Evolutionary conservation across 2,113 vertebrate genomes (phyloP), one percentile per base, ranked within the genome.

Genomic region (Alaudala cheleensis): DNA sequence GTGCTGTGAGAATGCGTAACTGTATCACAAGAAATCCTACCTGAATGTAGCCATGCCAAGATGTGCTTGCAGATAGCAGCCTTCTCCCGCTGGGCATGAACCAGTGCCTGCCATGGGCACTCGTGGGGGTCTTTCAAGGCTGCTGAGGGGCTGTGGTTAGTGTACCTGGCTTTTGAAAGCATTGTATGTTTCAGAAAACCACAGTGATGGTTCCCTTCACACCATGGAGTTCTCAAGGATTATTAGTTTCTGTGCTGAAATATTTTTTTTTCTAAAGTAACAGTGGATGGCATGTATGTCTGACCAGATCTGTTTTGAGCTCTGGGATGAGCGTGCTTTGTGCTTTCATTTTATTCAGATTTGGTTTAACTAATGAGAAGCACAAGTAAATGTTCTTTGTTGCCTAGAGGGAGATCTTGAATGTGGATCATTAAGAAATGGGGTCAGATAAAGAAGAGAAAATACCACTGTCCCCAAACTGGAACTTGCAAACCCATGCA

Each of bases 351-450:
- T 95, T 91, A 87, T 96, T 96, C 72, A 31, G 81, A 45, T 95
- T 94, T 60, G 72, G 61, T 91, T 93, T 95, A 95, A 87, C 65
- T 95, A 93, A 94, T 93, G 66, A 91, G 89, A 92, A 95, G 94
- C 83, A 76, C 72, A 87, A 92, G 89, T 96, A 96, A 93, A 95
- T 95, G 96, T 84, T 96, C 80, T 83, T 88, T 83, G 56, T 90
- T 95, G 94, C 95, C 95, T 88, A 62, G 80, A 88, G 96, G 94
- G 83, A 83, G 91, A 90, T 84, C 69, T 78, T 91, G 94, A 94
- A 93, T 79, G 53, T 64, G 62, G 86, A 94, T 96, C 91, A 69
- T 95, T 96, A 95, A 95, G 94, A 96, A 97, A 93, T 26, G 73
- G 84, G 95, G 93, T 97, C 96, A 95, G 91, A 93, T 81, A 65